phyloP scores from a whole-genome alignment of 2,797 vertebrate species.

The Lutjanus argentimaculatus region DNA sequence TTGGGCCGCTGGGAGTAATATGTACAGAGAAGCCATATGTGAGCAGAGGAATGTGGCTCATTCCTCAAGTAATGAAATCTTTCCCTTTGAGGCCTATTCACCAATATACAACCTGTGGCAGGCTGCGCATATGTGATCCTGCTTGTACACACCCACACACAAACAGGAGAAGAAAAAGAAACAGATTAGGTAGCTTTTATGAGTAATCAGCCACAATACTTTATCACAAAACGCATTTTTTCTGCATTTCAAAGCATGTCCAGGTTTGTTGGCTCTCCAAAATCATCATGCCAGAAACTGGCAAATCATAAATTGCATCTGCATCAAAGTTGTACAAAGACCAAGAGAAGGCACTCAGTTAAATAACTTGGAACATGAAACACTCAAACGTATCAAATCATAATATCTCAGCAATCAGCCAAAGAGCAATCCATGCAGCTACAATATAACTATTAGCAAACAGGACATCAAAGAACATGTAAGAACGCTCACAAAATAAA shows the following conservation, averaged over 20 bases:
- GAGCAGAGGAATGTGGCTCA: slow-evolving; percentile 60
- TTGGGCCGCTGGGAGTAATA: slow-evolving; percentile 62
- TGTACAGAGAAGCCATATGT: slow-evolving; percentile 59
- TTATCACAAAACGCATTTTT: slow-evolving; percentile 28
- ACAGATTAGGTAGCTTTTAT: slow-evolving; percentile 42
- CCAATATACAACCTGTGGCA: slow-evolving; percentile 66
- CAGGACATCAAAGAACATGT: slow-evolving; percentile 32
- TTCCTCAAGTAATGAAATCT: slow-evolving; percentile 75
- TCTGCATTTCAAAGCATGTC: slow-evolving; percentile 36
- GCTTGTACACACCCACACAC: slow-evolving; percentile 5
- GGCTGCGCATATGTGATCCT: slow-evolving; percentile 25
- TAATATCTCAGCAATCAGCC: slow-evolving; percentile 48
- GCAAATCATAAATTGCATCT: slow-evolving; percentile 42
- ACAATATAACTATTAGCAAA: slow-evolving; percentile 26
- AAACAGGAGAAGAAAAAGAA: slow-evolving; percentile 26
- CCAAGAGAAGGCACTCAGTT: slow-evolving; percentile 23
- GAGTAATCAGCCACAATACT: slow-evolving; percentile 51
- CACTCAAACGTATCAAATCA: slow-evolving; percentile 45
- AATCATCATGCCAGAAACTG: slow-evolving; percentile 14
- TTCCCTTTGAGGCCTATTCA: slow-evolving; percentile 67
- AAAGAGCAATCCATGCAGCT: slow-evolving; percentile 39
- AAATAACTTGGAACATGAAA: slow-evolving; percentile 58
- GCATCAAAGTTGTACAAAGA: slow-evolving; percentile 48
- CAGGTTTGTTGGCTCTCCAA: slow-evolving; percentile 42
- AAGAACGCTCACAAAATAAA: slow-evolving; percentile 13